phyloP scores from a whole-genome alignment of 2,797 vertebrate genomes.

The Oreochromis mossambicus region DNA sequence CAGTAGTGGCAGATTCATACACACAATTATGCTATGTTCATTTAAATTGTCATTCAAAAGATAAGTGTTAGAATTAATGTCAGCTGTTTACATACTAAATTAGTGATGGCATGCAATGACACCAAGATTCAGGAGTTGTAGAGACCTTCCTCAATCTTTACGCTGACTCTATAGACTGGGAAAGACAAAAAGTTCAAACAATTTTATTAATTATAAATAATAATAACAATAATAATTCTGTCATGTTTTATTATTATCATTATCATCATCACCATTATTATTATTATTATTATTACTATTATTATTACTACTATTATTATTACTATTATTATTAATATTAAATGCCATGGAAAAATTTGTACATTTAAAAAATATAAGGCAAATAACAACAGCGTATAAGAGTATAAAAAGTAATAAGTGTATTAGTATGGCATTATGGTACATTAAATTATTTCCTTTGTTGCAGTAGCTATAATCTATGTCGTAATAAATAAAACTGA shows the following conservation, averaged over 20 bases:
- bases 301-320: rapidly evolving
- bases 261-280: rapidly evolving
- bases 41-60: not conserved
- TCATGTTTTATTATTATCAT: not conserved
- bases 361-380: not conserved
- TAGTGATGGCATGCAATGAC: not conserved
- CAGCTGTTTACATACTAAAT: not conserved
- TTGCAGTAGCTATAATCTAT: not conserved
- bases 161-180: not conserved
- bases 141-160: not conserved
- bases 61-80: not conserved
- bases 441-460: not conserved
- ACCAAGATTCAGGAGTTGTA: not conserved
- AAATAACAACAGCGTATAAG: not conserved
- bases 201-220: not conserved
- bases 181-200: not conserved
- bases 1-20: not conserved
- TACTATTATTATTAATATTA: not conserved
- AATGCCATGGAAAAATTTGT: not conserved
- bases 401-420: not conserved
- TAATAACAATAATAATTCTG: too few species aligned
- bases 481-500: constrained; percentile 11
- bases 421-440: not conserved
- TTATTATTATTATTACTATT: rapidly evolving
- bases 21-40: not conserved